Conservation (phyloP, 30 jellyfish, hydroid and myxozoan species). For the Turritopsis rubra region DNA sequence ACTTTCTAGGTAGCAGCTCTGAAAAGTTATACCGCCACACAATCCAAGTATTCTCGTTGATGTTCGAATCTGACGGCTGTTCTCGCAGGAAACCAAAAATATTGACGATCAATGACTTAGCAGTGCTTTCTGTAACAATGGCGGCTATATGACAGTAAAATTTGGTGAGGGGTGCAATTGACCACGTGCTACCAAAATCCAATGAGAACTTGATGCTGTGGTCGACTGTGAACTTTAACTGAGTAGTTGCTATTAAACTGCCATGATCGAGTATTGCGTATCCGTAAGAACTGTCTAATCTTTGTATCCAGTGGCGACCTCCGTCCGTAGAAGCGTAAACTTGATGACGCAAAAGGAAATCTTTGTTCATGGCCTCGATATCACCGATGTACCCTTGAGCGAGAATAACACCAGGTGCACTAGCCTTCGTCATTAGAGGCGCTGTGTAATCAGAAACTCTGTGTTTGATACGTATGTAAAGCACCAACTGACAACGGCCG, state of each 20-base stretch:
- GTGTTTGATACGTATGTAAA: conserved; percentile 40
- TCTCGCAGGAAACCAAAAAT: conserved; percentile 51
- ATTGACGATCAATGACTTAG: conserved; percentile 42
- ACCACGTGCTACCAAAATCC: conserved; percentile 63
- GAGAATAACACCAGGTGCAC: conserved; percentile 83
- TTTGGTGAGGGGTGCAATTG: conserved; percentile 29
- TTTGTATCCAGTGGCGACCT: conserved; percentile 68
- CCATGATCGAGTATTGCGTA: conserved; percentile 81
- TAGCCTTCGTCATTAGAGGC: conserved; percentile 50
- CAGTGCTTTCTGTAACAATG: conserved; percentile 73
- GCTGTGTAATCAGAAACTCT: conserved; percentile 47
- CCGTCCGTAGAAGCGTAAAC: conserved; percentile 61
- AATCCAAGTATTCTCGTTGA: conserved; percentile 45
- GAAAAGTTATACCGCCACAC: conserved; percentile 79
- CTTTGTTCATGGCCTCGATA: not conserved
- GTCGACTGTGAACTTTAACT: conserved; percentile 32
- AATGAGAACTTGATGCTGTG: conserved; percentile 48
- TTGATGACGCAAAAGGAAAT: not conserved
- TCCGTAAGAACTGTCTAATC: conserved; percentile 44
- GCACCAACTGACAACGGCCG: conserved; percentile 24
- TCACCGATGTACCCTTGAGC: conserved; percentile 75
- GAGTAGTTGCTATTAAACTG: conserved; percentile 59
- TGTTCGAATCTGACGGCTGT: conserved; percentile 32
- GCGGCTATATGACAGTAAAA: conserved; percentile 55
- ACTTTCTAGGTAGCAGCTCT: conserved; percentile 21